Evolutionary conservation across 2,888 invertebrate genomes (phyloP), one percentile per base, ranked within the genome.

Genomic region (Melanostoma scalare): DNA sequence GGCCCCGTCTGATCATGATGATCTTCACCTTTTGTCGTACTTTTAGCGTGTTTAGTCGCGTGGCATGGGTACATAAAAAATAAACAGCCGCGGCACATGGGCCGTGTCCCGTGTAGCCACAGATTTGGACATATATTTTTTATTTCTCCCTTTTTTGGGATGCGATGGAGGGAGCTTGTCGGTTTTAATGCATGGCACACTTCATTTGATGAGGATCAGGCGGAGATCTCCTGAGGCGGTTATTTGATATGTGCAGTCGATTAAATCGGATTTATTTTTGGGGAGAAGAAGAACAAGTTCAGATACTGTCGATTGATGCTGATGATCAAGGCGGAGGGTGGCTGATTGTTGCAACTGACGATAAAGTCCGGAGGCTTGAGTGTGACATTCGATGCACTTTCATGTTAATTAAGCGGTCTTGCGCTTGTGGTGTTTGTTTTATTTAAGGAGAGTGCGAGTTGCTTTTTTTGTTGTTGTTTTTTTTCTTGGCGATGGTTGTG

Each of bases 1-100:
- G 68, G 10, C 63, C 33, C 35, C 50, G 56, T 61, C 60, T 67
- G 76, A 76, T 81, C 72, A 77, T 68, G 68, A 78, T 78, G 82
- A 84, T 78, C 82, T 84, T 78, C 82, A 78, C 82, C 82, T 84
- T 78, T 84, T 84, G 69, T 74, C 82, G 78, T 78, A 60, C 73
- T 60, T 65, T 71, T 78, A 56, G 56, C 52, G 60, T 78, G 42
- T 61, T 78, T 61, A 38, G 82, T 78, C 82, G 82, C 82, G 82
- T 84, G 82, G 78, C 78, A 69, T 65, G 50, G 20, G 20, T 20
- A 20, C 20, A 20, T 20, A 20, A 20, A 20, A 65, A 61, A 69
- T 74, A 69, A 73, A 73, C 56, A 58, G 69, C 73, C 69, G 58
- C 73, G 10, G 58, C 82, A 82, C 69, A 78, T 82, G 82, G 74